These are phyloP conservation scores for Centropus bengalensis DNA, from an alignment of 2,113 vertebrate genomes.

Conservation along the genomic window DNA sequence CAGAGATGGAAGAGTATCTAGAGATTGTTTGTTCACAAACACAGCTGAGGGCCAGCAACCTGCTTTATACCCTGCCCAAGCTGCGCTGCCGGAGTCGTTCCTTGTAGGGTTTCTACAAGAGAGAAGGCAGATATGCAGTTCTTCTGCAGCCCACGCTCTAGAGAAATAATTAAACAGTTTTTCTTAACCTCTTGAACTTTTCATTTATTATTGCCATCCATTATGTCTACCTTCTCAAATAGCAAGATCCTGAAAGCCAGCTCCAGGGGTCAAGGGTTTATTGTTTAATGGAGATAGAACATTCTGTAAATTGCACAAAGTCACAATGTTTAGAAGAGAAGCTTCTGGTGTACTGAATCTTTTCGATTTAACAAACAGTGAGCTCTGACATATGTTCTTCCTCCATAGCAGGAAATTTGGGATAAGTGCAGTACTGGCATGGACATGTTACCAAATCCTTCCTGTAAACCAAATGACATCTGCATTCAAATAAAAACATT, in stretches of 20 bases:
- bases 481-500: slow-evolving; percentile 86
- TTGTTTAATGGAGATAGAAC: slow-evolving; percentile 89
- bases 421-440: slow-evolving; percentile 85
- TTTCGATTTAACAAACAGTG: slow-evolving; percentile 83
- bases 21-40: slow-evolving; percentile 79
- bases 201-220: slow-evolving; percentile 81
- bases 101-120: slow-evolving; percentile 50
- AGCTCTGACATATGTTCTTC: slow-evolving; percentile 84
- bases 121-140: slow-evolving; percentile 61
- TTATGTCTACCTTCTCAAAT: slow-evolving; percentile 83
- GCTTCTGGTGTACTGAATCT: slow-evolving; percentile 83
- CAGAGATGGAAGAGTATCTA: slow-evolving; percentile 71
- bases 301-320: slow-evolving; percentile 87
- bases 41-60: slow-evolving; percentile 77
- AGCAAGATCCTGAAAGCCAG: slow-evolving; percentile 79
- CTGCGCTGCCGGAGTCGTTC: slow-evolving; percentile 38
- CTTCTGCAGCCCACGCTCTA: slow-evolving; percentile 73
- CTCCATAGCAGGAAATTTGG: slow-evolving; percentile 82
- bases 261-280: slow-evolving; percentile 82
- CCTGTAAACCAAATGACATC: slow-evolving; percentile 86
- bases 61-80: slow-evolving; percentile 60
- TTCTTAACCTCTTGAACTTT: slow-evolving; percentile 82
- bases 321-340: slow-evolving; percentile 87
- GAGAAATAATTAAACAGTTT: slow-evolving; percentile 88
- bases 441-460: slow-evolving; percentile 84